These are phyloP conservation scores for Tor tambroides DNA, from an alignment of 2,113 vertebrate species.

Conservation along the genomic window DNA sequence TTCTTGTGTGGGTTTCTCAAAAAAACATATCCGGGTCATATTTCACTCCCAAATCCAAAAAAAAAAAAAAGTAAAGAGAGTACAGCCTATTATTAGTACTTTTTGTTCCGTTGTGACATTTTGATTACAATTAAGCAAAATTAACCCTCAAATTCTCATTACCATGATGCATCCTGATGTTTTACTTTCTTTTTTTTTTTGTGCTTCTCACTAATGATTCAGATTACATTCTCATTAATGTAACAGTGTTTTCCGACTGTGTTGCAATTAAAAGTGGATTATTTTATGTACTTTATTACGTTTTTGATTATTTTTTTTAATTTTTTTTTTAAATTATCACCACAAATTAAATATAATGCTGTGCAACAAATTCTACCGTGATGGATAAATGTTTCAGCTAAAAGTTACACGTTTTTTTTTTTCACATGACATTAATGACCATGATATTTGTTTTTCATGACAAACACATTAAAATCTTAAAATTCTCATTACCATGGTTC, in stretches of 20 bases:
- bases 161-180: neutral
- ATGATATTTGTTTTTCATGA: neutral
- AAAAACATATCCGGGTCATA: neutral
- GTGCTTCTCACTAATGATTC: neutral
- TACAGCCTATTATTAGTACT: neutral
- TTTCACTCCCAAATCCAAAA: neutral
- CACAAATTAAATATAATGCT: neutral
- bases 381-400: neutral
- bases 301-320: no score
- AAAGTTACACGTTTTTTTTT: neutral
- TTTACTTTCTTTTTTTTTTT: neutral
- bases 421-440: neutral
- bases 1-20: neutral
- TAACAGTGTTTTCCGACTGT: neutral
- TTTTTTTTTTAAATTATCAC: neutral
- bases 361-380: neutral
- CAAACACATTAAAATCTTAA: neutral
- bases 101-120: neutral
- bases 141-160: neutral
- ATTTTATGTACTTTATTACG: neutral
- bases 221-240: neutral
- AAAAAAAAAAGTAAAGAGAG: no score
- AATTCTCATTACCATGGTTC: neutral
- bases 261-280: neutral
- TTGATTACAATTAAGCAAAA: neutral